Evolutionary conservation across 2,113 vertebrate genomes (phyloP), one percentile per base, ranked within the genome.

Genomic region (Eurypyga helias): DNA sequence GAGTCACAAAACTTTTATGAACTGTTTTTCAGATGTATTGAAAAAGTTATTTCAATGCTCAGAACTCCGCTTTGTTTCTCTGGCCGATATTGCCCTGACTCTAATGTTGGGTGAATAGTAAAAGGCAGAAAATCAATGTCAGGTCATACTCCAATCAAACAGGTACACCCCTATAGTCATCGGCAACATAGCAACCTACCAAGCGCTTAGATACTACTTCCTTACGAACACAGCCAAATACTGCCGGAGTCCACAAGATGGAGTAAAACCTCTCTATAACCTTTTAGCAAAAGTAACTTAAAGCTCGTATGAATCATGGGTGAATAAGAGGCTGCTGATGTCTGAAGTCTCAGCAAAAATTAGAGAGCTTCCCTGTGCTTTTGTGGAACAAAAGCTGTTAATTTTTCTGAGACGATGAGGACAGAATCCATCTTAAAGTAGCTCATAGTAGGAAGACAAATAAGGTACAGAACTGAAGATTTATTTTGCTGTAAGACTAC

Each of bases 241-340:
- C 87, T 29, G 48, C 34, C 73, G 38, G 31, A 80, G 33, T 17
- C 94, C 97, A 95, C 94, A 48, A 96, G 96, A 57, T 93, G 96
- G 96, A 93, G 84, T 31, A 91, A 73, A 89, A 85, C 20, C 64
- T 81, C 9, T 83, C 45, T 11, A 15, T 25, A 66, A 49, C 14
- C 38, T 36, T 49, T 23, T 1, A 69, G 64, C 36, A 83, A 33
- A 80, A 71, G 60, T 3, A 89, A 41, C 46, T 87, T 49, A 79
- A 46, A 89, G 65, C 65, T 78, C 45, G 3, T 26, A 69, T 83
- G 95, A 97, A 71, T 90, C 79, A 85, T 8, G n/a, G 19, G 31
- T 95, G 92, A 96, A 45, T 61, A 88, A 90, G 34, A 91, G 20
- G 43, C 77, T 95, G 87, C 79, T 96, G 85, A 87, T 81, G 62